phyloP scores from a whole-genome alignment of 2,888 invertebrate genomes.

The Diarsia dahlii region DNA sequence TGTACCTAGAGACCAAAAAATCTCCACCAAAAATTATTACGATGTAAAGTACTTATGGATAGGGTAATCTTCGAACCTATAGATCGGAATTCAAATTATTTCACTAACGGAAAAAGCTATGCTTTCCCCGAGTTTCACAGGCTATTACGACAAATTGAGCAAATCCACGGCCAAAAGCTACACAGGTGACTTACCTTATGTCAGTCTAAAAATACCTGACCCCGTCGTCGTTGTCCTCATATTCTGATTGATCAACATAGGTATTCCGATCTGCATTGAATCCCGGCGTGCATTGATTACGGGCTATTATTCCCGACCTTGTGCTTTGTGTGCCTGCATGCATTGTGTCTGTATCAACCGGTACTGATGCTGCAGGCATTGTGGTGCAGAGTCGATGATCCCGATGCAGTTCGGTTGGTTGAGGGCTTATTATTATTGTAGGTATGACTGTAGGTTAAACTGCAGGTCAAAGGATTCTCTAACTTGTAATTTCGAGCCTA shows the following conservation, averaged over 20 bases:
- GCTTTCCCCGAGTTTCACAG: background rate
- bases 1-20: background rate
- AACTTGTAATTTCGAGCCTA: background rate
- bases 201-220: slow-evolving; percentile 38
- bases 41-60: background rate
- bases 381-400: slow-evolving; percentile 35
- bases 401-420: background rate
- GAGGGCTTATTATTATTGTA: background rate
- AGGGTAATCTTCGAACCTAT: background rate
- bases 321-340: slow-evolving; percentile 4
- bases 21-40: background rate
- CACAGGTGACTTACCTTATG: background rate
- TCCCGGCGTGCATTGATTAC: slow-evolving; percentile 19
- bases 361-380: slow-evolving; percentile 14
- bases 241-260: slow-evolving; percentile 22
- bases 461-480: background rate
- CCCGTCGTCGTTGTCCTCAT: slow-evolving; percentile 10
- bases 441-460: background rate
- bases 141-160: background rate
- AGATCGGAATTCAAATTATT: background rate
- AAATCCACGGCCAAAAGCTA: background rate
- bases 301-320: slow-evolving; percentile 32
- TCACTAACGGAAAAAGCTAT: background rate
- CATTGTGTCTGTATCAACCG: slow-evolving; percentile 15
- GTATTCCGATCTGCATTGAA: slow-evolving; percentile 26